These are phyloP conservation scores for Cantharis rufa DNA, from an alignment of 2,888 invertebrate genomes.

Conservation along the genomic window DNA sequence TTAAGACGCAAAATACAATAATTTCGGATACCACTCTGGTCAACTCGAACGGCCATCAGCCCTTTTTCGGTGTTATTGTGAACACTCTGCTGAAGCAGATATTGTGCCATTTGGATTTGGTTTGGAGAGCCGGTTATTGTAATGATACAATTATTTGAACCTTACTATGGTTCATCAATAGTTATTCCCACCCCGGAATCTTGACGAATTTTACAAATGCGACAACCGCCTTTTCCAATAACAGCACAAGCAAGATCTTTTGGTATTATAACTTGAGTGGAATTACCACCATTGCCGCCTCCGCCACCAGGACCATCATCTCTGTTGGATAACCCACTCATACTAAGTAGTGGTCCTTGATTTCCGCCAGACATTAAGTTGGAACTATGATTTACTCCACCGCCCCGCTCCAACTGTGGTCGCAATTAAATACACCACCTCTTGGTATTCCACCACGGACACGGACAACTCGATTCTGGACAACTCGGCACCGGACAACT, in stretches of 20 bases:
- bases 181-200: constrained; percentile 97
- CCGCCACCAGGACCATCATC: constrained; percentile 35
- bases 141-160: constrained; percentile 92
- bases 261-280: constrained; percentile 97
- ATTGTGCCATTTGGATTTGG: constrained; percentile 99
- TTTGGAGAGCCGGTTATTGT: constrained; percentile 90
- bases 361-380: constrained; percentile 42
- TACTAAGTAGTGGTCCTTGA: constrained; percentile 37
- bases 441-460: constrained; percentile 37
- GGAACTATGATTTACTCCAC: constrained; percentile 41
- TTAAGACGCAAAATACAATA: too few species aligned
- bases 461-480: too few species aligned
- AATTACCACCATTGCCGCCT: constrained; percentile 61
- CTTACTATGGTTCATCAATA: constrained; percentile 92
- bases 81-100: constrained; percentile 97
- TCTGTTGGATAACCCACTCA: constrained; percentile 16
- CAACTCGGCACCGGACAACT: too few species aligned
- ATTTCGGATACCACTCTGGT: too few species aligned
- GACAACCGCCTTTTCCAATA: constrained; percentile 95
- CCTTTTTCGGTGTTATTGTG: too few species aligned
- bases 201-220: constrained; percentile 94
- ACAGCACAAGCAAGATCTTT: constrained; percentile 98
- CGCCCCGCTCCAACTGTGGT: constrained; percentile 46
- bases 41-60: too few species aligned
- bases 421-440: constrained; percentile 43